These are phyloP conservation scores for Druon quercuslanigerum DNA, from an alignment of 1,140 invertebrate species.

Conservation along the genomic window DNA sequence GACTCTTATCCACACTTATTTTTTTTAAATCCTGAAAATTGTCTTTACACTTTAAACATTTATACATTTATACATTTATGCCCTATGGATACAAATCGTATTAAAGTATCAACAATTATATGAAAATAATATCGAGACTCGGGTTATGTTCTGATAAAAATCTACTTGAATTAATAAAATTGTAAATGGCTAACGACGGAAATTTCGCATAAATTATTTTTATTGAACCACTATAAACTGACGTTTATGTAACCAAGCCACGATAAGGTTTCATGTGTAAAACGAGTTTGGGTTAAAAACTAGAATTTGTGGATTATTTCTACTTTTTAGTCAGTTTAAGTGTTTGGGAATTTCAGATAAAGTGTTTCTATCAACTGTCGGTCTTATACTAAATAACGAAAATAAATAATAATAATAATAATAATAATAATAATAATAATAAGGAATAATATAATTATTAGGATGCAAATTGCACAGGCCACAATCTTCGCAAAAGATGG, in stretches of 20 bases:
- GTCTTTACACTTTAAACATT: background rate
- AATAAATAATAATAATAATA: no score
- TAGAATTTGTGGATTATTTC: background rate
- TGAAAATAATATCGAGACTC: background rate
- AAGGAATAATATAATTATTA: no score
- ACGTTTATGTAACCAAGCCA: background rate
- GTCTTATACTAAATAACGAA: no score
- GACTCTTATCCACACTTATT: background rate
- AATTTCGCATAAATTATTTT: constrained; percentile 12
- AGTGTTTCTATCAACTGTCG: no score
- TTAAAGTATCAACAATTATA: background rate
- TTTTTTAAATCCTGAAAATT: background rate
- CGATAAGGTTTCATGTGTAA: background rate
- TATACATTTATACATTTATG: background rate
- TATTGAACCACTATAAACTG: background rate
- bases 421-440: no score
- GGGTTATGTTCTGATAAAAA: background rate
- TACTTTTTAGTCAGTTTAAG: no score
- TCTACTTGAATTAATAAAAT: constrained; percentile 16
- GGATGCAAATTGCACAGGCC: no score
- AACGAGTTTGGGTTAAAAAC: no score
- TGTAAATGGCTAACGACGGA: background rate
- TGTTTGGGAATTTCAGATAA: no score
- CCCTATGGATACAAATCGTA: background rate
- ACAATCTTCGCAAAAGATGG: no score